Base-by-base conservation (phyloP, 2,113 vertebrate genomes). In the Petrocephalus microphthalmus region DNA sequence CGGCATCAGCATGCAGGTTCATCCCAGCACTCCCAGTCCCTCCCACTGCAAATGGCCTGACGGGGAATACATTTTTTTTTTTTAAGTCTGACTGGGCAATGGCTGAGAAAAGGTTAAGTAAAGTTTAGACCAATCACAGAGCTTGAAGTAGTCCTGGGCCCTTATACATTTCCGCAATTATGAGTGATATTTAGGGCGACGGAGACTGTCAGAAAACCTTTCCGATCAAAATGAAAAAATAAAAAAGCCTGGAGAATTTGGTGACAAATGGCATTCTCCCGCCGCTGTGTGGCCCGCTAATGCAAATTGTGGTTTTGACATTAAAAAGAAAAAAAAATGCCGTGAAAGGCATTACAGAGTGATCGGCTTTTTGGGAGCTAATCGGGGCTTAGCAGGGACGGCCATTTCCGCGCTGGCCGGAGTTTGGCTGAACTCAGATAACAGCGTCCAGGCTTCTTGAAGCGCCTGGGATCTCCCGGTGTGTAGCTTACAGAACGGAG, bases 301-400 rank as follows among this genome's bases (percentile, higher is more conserved):
- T 94, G 93, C 93, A 93, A 94, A 95, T 92, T 91, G 93, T 94
- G 92, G 90, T 91, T 93, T 90, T 94, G 95, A 95, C 94, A 94
- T 94, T 93, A 94, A 93, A 93, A 60, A 90, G 91, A 94, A 93
- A 93, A 57, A 42, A 90, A 91, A 92, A 92, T 84, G 20, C 15
- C 52, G 54, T 85, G 52, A 85, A 85, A 93, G 90, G 91, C 89
- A 87, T 20, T 88, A 83, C 91, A 89, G 89, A 86, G 29, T 85
- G 89, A 88, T 90, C 78, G 87, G 52, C 42, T 87, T 87, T 88
- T 91, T 86, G 29, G 54, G 87, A 33, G 82, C 71, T 89, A 92
- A 91, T 90, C 84, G 49, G 49, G 37, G 57, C 84, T 85, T 86
- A 74, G 29, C 51, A 51, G 49, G 19, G 11, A 7, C 37, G 85